A percentile compares a stretch with the other conserved stretches of the same genome.
Evolutionary conservation across 2,113 vertebrate species (phyloP).

Genomic region (Scopus umbretta): DNA sequence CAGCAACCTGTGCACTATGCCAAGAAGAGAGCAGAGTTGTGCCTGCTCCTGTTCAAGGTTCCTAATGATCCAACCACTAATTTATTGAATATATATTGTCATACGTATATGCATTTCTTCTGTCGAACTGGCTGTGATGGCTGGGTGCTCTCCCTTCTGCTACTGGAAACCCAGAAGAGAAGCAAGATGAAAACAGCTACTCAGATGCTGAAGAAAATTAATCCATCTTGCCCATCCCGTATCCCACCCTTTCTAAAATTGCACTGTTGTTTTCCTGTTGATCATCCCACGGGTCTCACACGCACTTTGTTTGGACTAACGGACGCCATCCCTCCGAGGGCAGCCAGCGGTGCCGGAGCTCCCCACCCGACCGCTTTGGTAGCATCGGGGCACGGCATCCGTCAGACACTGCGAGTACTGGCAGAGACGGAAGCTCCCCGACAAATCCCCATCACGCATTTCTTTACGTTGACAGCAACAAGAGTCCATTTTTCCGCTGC

Average conservation of each 20-base stretch:
- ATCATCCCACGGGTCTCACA: neutral
- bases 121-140: neutral
- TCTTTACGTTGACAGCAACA: neutral
- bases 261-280: neutral
- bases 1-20: neutral
- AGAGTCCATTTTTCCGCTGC: neutral
- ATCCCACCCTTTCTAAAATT: neutral
- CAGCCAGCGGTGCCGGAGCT: neutral
- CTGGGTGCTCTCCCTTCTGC: neutral
- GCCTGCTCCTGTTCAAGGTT: neutral
- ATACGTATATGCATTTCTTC: accelerated
- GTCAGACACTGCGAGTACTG: accelerated
- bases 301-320: neutral
- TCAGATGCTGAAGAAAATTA: neutral
- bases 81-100: neutral
- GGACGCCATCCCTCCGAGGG: accelerated
- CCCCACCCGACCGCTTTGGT: accelerated
- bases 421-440: accelerated
- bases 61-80: neutral
- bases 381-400: accelerated
- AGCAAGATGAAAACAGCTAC: neutral
- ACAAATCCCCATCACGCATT: accelerated
- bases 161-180: neutral
- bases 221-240: neutral
- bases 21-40: neutral